Evolutionary conservation across 2,888 invertebrate species (phyloP).

Genomic region (Aleiodes alternator): DNA sequence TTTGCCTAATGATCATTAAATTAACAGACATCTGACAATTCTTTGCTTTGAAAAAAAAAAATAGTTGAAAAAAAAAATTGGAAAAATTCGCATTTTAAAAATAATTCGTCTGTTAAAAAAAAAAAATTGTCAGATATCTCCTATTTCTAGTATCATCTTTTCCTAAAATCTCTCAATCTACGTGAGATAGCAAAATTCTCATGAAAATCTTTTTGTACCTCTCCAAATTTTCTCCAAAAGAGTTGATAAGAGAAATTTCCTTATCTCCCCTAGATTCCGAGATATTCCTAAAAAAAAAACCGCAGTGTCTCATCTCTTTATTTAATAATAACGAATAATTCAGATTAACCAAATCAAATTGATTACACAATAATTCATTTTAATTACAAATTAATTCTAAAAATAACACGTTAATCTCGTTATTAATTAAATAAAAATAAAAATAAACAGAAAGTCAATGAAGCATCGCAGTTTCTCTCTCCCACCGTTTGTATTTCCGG

Average conservation of each 20-base stretch:
- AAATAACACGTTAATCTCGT: not conserved
- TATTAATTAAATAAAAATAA: constrained; percentile 10
- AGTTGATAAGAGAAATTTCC: not conserved
- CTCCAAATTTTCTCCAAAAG: too few relatives aligned
- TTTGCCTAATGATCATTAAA: not conserved
- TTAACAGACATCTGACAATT: not conserved
- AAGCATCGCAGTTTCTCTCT: constrained; percentile 42
- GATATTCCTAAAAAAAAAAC: not conserved
- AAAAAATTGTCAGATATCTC: too few relatives aligned
- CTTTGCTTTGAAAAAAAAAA: too few relatives aligned
- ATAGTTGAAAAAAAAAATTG: too few relatives aligned
- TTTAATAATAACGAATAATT: not conserved
- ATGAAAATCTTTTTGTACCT: too few relatives aligned
- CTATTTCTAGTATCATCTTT: too few relatives aligned
- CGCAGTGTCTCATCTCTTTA: too few relatives aligned
- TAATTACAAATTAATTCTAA: not conserved
- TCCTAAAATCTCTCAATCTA: not conserved
- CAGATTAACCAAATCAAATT: not conserved
- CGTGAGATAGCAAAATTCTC: too few relatives aligned
- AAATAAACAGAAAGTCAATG: constrained; percentile 43
- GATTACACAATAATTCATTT: not conserved
- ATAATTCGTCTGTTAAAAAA: too few relatives aligned
- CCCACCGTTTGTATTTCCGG: constrained; percentile 52
- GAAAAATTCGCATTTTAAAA: too few relatives aligned
- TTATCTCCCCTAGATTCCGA: not conserved